These are phyloP conservation scores for Thumatha senex DNA, from an alignment of 2,888 invertebrate genomes.

Conservation along the genomic window DNA sequence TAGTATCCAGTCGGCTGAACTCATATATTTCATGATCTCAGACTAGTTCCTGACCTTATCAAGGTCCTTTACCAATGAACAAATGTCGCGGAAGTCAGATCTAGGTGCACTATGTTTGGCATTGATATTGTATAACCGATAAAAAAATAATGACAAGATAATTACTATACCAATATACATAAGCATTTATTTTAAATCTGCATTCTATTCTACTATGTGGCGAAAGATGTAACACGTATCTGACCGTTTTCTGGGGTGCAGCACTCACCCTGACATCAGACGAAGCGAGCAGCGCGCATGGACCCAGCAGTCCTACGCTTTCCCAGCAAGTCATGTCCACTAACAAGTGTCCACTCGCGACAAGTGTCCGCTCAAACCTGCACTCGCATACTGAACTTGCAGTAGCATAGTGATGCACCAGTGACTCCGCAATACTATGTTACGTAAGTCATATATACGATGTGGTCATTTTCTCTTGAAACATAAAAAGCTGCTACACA, in stretches of 20 bases:
- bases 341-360: constrained; percentile 30
- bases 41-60: too few relatives aligned
- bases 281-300: constrained; percentile 78
- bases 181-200: constrained; percentile 1
- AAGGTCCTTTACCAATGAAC: too few relatives aligned
- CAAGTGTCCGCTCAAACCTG: constrained; percentile 45
- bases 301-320: constrained; percentile 79
- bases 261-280: constrained; percentile 78
- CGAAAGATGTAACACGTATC: not conserved
- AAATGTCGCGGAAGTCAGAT: too few relatives aligned
- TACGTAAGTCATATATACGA: constrained; percentile 61
- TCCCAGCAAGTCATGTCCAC: constrained; percentile 82
- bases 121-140: too few relatives aligned
- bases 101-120: too few relatives aligned
- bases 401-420: constrained; percentile 67
- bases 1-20: too few relatives aligned
- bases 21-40: too few relatives aligned
- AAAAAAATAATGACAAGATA: not conserved
- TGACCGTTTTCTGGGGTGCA: constrained; percentile 25
- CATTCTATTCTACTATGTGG: constrained; percentile 11
- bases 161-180: too few relatives aligned
- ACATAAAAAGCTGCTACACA: constrained; percentile 72
- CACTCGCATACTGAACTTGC: constrained; percentile 49
- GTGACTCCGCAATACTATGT: constrained; percentile 56
- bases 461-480: constrained; percentile 42